A percentile compares a stretch with the other conserved stretches of the same genome.
phyloP scores from a whole-genome alignment of 2,888 invertebrate genomes.

The Parascotia fuliginaria region DNA sequence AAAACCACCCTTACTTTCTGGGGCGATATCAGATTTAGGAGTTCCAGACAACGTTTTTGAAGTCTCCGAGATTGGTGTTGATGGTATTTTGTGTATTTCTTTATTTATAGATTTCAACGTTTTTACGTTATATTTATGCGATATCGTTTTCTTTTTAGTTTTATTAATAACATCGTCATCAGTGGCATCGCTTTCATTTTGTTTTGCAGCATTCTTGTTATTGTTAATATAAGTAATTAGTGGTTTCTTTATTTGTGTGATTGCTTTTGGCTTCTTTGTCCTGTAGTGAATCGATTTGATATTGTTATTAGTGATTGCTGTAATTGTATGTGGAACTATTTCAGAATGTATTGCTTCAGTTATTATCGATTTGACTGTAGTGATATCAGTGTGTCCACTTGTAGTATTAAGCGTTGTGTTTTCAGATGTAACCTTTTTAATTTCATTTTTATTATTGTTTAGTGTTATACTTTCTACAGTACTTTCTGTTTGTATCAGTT shows the following conservation, averaged over 20 bases:
- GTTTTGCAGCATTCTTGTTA: constrained; percentile 49
- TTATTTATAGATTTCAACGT: constrained; percentile 79
- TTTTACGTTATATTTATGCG: constrained; percentile 61
- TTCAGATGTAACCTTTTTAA: background rate
- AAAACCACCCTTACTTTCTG: constrained; percentile 82
- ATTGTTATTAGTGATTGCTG: constrained; percentile 74
- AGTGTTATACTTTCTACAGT: background rate
- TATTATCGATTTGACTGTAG: constrained; percentile 10
- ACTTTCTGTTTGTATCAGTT: background rate
- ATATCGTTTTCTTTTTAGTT: constrained; percentile 58
- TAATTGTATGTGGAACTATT: constrained; percentile 62
- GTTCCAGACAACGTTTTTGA: constrained; percentile 66
- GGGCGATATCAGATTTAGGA: constrained; percentile 70
- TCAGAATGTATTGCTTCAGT: constrained; percentile 37
- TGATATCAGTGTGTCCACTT: constrained; percentile 11
- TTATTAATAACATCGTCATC: constrained; percentile 52
- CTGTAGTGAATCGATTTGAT: constrained; percentile 74
- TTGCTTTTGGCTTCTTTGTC: constrained; percentile 74
- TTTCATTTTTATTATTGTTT: constrained; percentile 9
- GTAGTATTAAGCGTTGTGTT: constrained; percentile 6
- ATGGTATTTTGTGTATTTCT: constrained; percentile 81
- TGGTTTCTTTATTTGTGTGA: constrained; percentile 74
- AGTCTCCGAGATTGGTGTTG: constrained; percentile 80
- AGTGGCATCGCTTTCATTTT: constrained; percentile 43
- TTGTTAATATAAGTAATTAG: constrained; percentile 43